These are phyloP conservation scores for Brachypodius melanocephalos DNA, from an alignment of 2,113 vertebrate genomes.

Conservation along the genomic window DNA sequence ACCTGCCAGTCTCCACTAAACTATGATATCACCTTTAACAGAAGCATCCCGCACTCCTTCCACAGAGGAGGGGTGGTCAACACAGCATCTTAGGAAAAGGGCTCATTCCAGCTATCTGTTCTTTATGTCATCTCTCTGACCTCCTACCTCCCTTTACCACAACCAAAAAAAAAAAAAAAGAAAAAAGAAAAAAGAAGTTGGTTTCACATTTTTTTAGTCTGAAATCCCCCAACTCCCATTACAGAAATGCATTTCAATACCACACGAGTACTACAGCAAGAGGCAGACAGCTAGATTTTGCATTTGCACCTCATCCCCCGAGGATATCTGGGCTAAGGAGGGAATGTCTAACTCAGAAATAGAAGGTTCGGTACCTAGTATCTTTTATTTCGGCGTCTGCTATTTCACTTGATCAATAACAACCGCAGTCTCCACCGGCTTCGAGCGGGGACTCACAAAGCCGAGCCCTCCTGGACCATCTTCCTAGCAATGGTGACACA, in stretches of 20 bases:
- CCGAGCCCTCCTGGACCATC: slow-evolving; percentile 70
- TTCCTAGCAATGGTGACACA: slow-evolving; percentile 67
- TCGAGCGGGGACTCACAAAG: slow-evolving; percentile 69
- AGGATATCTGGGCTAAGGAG: background rate
- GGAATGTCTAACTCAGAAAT: slow-evolving; percentile 1
- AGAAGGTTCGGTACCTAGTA: slow-evolving; percentile 68
- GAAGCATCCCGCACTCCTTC: slow-evolving; percentile 54
- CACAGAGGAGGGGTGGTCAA: background rate
- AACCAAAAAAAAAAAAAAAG: background rate
- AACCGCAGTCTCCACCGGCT: slow-evolving; percentile 79
- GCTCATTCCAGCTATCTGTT: background rate
- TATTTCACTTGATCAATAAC: slow-evolving; percentile 80
- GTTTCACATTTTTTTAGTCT: slow-evolving; percentile 35
- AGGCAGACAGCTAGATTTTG: background rate
- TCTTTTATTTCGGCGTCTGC: slow-evolving; percentile 70
- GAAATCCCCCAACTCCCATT: slow-evolving; percentile 22
- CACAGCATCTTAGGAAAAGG: background rate
- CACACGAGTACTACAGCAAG: background rate
- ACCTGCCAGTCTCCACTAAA: slow-evolving; percentile 52
- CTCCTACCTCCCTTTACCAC: background rate
- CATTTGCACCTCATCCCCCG: slow-evolving; percentile 12
- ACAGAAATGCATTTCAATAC: background rate
- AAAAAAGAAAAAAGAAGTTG: slow-evolving; percentile 51
- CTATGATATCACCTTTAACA: slow-evolving; percentile 53
- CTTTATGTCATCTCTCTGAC: slow-evolving; percentile 1